Evolutionary conservation across 2,888 invertebrate genomes (phyloP), one percentile per base, ranked within the genome.

Genomic region (Thecocarcelia acutangulata): DNA sequence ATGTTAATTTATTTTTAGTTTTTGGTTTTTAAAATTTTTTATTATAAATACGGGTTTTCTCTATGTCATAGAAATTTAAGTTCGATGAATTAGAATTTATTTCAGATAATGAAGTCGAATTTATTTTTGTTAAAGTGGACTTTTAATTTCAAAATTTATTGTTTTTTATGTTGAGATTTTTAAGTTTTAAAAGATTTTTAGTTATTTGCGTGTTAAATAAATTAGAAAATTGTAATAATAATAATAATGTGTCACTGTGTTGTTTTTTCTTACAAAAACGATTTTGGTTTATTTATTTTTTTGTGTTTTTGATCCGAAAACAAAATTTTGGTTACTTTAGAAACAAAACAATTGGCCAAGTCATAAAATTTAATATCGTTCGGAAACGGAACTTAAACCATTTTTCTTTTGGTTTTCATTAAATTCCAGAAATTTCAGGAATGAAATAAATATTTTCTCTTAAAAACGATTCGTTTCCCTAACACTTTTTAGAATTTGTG

Each of bases 31-130:
- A 33, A 5, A n/a, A n/a, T n/a, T 56, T 58, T 13, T 42, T 52
- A 50, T 48, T 72, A 58, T 61, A 44, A 19, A 37, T 77, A 48
- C 13, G 11, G n/a, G 50, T 40, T 61, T 70, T 74, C 3, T 64
- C 48, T 74, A 74, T 80, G 74, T 80, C 58, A 82, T 78, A 82
- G 78, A 78, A 78, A 82, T 78, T 82, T 82, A 70, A 70, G 70
- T 78, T 82, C 78, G 78, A 82, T 78, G 78, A 82, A 70, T 66
- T 56, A 82, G 42, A 70, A 21, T 75, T 68, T 44, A 11, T 24
- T 68, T 73, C 24, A 19, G 61, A 61, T 56, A 40, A 44, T 56
- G 50, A 19, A 33, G 46, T 44, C 12, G 8, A 59, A 54, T 64
- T 68, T 58, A 15, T 46, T 24, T 61, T 46, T 54, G 1, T 46